Evolutionary conservation across 2,113 vertebrate genomes (phyloP), one percentile per base, ranked within the genome.

Genomic region (Misgurnus mizolepis): DNA sequence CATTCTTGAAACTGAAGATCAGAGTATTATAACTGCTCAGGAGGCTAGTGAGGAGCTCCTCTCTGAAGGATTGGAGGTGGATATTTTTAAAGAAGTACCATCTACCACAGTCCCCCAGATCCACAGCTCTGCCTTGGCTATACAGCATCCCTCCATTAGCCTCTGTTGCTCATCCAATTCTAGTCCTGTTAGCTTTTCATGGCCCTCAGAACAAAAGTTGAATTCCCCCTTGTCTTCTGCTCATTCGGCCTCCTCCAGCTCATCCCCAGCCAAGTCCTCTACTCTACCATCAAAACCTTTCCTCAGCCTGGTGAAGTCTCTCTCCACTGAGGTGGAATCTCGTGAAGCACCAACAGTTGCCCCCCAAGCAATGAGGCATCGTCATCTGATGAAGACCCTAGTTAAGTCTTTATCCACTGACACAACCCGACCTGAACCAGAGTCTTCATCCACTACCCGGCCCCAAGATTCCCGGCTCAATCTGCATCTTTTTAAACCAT

Each of bases 361-460:
- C 66, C 69, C 93, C 81, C 14, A 93, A 0, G 89, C 95, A 0
- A 84, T 89, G 4, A 92, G 96, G 81, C 97, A 96, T 58, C 91
- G 97, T 40, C 96, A 98, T 88, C 90, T 99, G 88, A 98, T 99
- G 97, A 99, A 98, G 90, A 96, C 95, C 0, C 91, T 99, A 22
- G 98, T 98, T 72, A 99, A 98, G 88, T 99, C 98, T 84, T 91
- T 99, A 74, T 98, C 97, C 81, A 96, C 96, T 0, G 98, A 99
- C 86, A 94, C 95, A 10, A 94, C 96, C 12, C 94, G 94, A 78
- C 93, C 94, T 17, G 96, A 98, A 64, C 80, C 91, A 0, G 97
- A 99, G 39, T 72, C 91, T 10, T 87, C 91, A 67, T 91, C 89
- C 4, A 18, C 75, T 81, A 90, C 91, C 66, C 95, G 92, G 40